phyloP scores from a whole-genome alignment of 2,113 vertebrate species.

The Microcebus murinus region DNA sequence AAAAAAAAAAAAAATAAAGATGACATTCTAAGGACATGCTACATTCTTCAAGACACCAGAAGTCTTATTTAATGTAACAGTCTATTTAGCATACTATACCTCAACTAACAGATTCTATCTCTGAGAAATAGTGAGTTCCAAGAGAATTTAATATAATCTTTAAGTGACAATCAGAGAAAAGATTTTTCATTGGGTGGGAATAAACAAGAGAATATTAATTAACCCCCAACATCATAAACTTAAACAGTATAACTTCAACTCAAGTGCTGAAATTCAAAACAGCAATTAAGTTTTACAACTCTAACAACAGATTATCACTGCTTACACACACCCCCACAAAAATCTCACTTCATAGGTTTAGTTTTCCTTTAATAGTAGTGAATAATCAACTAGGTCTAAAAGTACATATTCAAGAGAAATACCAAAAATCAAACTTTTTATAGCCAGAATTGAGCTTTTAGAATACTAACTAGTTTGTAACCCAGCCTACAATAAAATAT shows the following conservation, averaged over 20 bases:
- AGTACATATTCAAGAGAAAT: constrained; percentile 3
- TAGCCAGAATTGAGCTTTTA: neutral
- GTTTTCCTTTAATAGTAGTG: neutral
- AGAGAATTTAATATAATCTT: constrained; percentile 32
- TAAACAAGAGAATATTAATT: neutral
- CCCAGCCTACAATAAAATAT: neutral
- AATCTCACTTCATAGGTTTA: neutral
- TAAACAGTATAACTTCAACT: neutral
- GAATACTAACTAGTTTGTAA: constrained; percentile 40
- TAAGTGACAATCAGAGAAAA: constrained; percentile 23
- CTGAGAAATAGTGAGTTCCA: constrained; percentile 24
- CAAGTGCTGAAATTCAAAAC: constrained; percentile 12
- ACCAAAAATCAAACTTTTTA: neutral
- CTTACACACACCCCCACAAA: neutral
- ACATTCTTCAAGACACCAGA: neutral
- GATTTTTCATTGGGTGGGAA: neutral
- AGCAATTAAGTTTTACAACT: neutral
- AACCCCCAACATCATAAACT: neutral
- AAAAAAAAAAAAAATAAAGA: no score
- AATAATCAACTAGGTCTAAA: constrained; percentile 9
- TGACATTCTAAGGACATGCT: neutral
- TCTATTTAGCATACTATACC: neutral
- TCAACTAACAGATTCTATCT: neutral
- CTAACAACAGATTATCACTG: neutral
- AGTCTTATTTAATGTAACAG: neutral